A percentile compares a stretch with the other conserved stretches of the same genome.
These are phyloP conservation scores for Pseudomyrmex flavicornis DNA, from an alignment of 1,140 invertebrate species.

Conservation along the genomic window DNA sequence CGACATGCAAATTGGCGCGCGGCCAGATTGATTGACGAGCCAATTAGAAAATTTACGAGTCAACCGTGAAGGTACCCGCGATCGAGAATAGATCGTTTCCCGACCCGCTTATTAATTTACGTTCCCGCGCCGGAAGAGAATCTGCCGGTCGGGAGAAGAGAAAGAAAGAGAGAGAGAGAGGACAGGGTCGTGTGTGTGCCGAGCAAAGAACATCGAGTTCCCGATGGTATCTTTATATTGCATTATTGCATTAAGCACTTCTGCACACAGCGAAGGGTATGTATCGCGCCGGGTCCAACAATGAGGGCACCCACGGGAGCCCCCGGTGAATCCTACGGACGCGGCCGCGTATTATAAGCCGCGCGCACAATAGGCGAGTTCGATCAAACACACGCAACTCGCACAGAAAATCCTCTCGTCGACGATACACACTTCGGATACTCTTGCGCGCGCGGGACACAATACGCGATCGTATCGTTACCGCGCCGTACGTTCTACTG, in stretches of 20 bases:
- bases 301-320: conserved; percentile 68
- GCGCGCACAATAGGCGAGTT: conserved; percentile 63
- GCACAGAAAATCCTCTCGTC: conserved; percentile 34
- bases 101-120: conserved; percentile 66
- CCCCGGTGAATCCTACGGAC: conserved; percentile 58
- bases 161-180: background rate
- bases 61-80: background rate
- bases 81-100: conserved; percentile 1
- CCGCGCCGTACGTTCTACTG: background rate
- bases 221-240: conserved; percentile 83
- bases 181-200: conserved; percentile 54
- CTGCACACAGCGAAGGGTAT: conserved; percentile 78
- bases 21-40: conserved; percentile 20
- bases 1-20: background rate
- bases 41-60: conserved; percentile 50
- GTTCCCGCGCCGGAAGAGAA: conserved; percentile 65
- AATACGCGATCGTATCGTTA: conserved; percentile 39
- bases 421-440: conserved; percentile 61
- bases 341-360: conserved; percentile 60
- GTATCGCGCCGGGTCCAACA: conserved; percentile 66
- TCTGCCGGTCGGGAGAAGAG: conserved; percentile 7
- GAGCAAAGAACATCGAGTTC: conserved; percentile 70
- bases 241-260: conserved; percentile 83
- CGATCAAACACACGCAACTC: conserved; percentile 69
- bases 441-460: conserved; percentile 23